Conservation (phyloP, 2,113 vertebrate genomes). For the Damaliscus lunatus region DNA sequence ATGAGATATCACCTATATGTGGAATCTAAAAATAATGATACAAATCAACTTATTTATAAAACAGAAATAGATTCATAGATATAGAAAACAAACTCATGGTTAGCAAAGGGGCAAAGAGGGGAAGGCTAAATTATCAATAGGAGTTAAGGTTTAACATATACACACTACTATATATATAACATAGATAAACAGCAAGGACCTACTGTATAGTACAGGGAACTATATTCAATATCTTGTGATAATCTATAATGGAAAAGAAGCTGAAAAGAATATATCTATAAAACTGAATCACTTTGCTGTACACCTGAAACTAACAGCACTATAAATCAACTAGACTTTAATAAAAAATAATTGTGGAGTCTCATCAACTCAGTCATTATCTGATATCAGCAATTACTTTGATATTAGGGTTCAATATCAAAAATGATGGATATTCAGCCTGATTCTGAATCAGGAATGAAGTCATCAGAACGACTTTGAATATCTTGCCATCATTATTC, state of each 20-base stretch:
- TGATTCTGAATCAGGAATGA: constrained; percentile 54
- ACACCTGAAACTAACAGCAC: background rate
- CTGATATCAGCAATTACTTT: constrained; percentile 29
- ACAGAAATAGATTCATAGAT: background rate
- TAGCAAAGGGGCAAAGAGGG: background rate
- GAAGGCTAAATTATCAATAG: background rate
- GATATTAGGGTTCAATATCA: constrained; percentile 44
- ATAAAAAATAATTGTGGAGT: constrained; percentile 18
- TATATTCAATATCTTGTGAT: background rate
- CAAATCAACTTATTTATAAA: background rate
- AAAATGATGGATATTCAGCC: background rate
- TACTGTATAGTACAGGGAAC: background rate
- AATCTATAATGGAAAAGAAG: background rate
- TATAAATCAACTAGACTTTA: background rate
- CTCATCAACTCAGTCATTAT: constrained; percentile 31
- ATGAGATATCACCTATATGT: background rate
- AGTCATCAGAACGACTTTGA: constrained; percentile 56
- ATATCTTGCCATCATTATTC: constrained; percentile 36
- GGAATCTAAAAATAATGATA: background rate
- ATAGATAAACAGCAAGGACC: background rate
- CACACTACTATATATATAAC: background rate
- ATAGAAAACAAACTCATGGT: background rate
- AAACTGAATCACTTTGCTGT: background rate
- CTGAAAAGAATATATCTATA: background rate
- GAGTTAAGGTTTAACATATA: background rate